These are phyloP conservation scores for Triplophysa siluroides DNA, from an alignment of 2,113 vertebrate species.

Conservation along the genomic window DNA sequence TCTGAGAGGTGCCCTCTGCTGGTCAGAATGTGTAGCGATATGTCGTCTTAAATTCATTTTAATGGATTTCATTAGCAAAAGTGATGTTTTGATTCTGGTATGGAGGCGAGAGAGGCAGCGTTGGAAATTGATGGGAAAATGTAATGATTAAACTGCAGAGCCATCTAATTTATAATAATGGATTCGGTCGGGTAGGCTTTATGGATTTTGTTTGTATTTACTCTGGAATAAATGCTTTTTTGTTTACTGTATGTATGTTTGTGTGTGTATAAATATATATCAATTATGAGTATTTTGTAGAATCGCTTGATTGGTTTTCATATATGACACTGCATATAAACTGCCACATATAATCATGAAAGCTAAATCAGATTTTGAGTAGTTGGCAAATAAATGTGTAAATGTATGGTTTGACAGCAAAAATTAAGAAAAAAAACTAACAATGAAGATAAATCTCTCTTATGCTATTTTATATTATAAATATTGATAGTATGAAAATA, in stretches of 20 bases:
- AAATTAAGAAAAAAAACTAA: too few relatives aligned
- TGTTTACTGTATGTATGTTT: not conserved
- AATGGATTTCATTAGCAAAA: slow-evolving; percentile 19
- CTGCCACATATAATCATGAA: not conserved
- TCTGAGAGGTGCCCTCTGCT: slow-evolving; percentile 7
- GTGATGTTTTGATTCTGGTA: slow-evolving; percentile 30
- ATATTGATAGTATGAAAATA: too few relatives aligned
- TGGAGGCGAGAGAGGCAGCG: not conserved
- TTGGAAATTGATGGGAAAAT: not conserved
- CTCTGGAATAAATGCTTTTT: not conserved
- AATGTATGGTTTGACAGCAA: too few relatives aligned
- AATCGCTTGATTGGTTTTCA: not conserved
- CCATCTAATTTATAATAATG: slow-evolving; percentile 26
- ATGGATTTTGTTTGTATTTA: not conserved
- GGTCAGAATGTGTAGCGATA: slow-evolving; percentile 8
- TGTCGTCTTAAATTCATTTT: not conserved
- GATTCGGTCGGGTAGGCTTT: not conserved
- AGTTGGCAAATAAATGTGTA: too few relatives aligned
- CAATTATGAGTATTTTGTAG: not conserved
- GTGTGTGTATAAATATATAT: too few relatives aligned
- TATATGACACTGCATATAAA: not conserved
- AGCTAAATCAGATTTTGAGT: not conserved
- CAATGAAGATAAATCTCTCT: too few relatives aligned
- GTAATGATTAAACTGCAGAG: slow-evolving; percentile 10
- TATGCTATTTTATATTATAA: too few relatives aligned